Percentiles rank a stretch among this genome's conserved stretches.
These are phyloP conservation scores for Trididemnum clinides DNA, from an alignment of 23 tunicate genomes.

Conservation along the genomic window DNA sequence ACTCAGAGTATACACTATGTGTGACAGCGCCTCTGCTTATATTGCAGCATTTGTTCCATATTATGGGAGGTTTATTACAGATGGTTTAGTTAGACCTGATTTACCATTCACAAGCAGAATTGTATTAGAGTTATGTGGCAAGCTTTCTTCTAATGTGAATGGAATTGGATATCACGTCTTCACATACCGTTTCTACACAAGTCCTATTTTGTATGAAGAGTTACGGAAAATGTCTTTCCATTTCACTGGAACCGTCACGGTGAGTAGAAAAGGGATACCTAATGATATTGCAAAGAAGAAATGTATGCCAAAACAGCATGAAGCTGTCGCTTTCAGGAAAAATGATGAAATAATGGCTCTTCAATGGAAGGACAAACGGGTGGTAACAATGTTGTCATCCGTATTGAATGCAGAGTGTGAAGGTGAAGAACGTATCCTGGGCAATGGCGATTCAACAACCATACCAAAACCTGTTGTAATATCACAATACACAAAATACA, in stretches of 20 bases:
- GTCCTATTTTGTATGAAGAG: conserved; percentile 10
- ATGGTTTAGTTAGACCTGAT: no score
- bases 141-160: not conserved
- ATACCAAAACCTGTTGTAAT: conserved; percentile 6
- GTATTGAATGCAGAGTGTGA: not conserved
- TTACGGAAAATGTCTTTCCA: not conserved
- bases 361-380: conserved; percentile 24
- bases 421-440: not conserved
- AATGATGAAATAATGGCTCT: conserved; percentile 9
- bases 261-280: no score
- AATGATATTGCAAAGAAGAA: not conserved
- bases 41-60: conserved; percentile 5
- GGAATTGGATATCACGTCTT: conserved; percentile 4
- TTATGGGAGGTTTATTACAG: no score
- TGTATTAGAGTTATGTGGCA: not conserved
- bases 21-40: conserved; percentile 22
- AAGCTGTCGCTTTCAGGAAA: not conserved
- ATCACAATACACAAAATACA: conserved; percentile 21
- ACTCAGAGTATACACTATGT: conserved; percentile 20
- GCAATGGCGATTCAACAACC: not conserved
- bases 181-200: conserved; percentile 24
- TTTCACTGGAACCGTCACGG: conserved; percentile 8
- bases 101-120: not conserved
- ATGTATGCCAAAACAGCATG: not conserved
- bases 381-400: conserved; percentile 12